Evolutionary conservation across 2,797 vertebrate species (phyloP).

Genomic region (Cirrhinus mrigala): DNA sequence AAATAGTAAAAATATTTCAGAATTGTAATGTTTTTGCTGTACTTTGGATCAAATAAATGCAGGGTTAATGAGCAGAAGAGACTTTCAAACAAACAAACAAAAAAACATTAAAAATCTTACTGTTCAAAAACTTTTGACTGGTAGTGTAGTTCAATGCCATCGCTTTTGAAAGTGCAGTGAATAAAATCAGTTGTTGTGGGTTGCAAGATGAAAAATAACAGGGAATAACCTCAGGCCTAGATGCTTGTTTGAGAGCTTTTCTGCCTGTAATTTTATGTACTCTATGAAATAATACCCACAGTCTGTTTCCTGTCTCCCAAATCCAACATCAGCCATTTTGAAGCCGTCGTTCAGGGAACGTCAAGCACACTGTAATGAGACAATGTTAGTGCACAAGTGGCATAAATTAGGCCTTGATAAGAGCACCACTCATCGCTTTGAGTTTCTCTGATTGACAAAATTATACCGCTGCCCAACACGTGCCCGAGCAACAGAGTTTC

Average conservation of each 20-base stretch:
- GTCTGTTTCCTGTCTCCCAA: conserved; percentile 4
- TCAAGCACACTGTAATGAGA: conserved; percentile 31
- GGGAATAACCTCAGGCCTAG: not conserved
- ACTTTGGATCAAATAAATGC: too few species aligned
- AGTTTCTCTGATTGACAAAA: conserved; percentile 23
- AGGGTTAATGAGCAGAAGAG: too few species aligned
- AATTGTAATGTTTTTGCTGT: too few species aligned
- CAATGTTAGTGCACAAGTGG: conserved; percentile 19
- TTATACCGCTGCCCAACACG: not conserved
- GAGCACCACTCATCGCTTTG: conserved; percentile 5
- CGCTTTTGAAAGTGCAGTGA: not conserved
- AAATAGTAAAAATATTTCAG: too few species aligned
- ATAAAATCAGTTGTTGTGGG: not conserved
- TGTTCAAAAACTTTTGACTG: too few species aligned
- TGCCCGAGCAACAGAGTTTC: not conserved
- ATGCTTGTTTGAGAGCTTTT: conserved; percentile 7
- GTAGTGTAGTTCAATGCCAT: not conserved
- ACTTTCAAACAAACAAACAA: too few species aligned
- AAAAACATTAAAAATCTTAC: too few species aligned
- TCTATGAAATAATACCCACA: conserved; percentile 20
- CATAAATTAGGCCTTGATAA: conserved; percentile 26
- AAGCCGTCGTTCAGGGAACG: conserved; percentile 5
- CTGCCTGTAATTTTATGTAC: not conserved
- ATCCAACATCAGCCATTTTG: conserved; percentile 39
- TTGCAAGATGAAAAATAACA: not conserved